Base-by-base conservation (phyloP, 2,113 vertebrate species). In the Lophochroa leadbeateri region DNA sequence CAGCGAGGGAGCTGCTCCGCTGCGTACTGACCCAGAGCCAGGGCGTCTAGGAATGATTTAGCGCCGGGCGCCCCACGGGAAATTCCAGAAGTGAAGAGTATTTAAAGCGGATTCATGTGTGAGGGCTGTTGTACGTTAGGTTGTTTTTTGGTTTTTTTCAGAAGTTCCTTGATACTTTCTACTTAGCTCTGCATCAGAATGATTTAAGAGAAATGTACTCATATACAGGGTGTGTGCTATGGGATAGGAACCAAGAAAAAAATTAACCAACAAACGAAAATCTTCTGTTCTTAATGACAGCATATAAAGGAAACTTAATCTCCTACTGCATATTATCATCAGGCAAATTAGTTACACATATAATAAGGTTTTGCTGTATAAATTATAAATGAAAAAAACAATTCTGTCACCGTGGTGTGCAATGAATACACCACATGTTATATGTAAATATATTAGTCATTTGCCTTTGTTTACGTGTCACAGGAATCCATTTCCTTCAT, bases 321-420 rank as follows among this genome's bases (percentile, higher is more conserved):
- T 97, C 91, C 93, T 94, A 96, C 61, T 81, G 90, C 97, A 97
- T 96, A 97, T 98, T 98, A 98, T 98, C 97, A 97, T 98, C 97
- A 97, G 97, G 96, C 95, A 98, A 97, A 98, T 98, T 98, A 98
- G 97, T 98, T 98, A 98, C 98, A 98, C 98, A 97, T 98, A 97
- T 98, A 98, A 98, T 98, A 98, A 98, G 98, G 92, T 98, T 98
- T 98, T 97, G 55, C 92, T 92, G 94, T 95, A 98, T 98, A 98
- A 98, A 98, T 98, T 98, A 98, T 98, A 98, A 98, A 98, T 98
- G 98, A 98, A 98, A 98, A 98, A 98, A 98, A 97, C 98, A 98
- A 96, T 97, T 96, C 96, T 98, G 97, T 98, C 97, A 98, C 97
- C 93, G 79, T 96, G 96, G 98, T 97, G 97, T 97, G 97, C 97